Percentiles rank a stretch among this genome's conserved stretches.
These are phyloP conservation scores for Cantharis rustica DNA, from an alignment of 2,888 invertebrate genomes.

Conservation along the genomic window DNA sequence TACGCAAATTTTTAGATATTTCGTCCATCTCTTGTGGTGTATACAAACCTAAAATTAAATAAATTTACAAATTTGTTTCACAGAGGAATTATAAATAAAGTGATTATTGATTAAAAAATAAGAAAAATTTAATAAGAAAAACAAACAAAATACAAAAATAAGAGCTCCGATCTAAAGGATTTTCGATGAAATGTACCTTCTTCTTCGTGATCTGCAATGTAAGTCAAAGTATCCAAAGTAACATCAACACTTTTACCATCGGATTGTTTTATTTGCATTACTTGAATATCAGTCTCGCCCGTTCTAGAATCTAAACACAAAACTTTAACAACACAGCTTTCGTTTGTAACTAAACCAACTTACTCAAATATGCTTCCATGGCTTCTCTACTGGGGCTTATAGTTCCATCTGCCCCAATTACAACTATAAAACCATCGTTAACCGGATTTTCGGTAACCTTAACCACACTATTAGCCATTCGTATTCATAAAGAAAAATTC, in stretches of 20 bases:
- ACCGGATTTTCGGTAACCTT: conserved; percentile 52
- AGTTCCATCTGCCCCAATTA: conserved; percentile 85
- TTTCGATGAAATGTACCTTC: conserved; percentile 30
- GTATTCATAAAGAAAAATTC: background rate
- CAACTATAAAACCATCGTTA: conserved; percentile 78
- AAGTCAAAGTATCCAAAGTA: conserved; percentile 57
- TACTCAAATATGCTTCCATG: conserved; percentile 80
- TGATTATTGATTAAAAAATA: background rate
- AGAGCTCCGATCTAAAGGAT: background rate
- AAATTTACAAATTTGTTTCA: background rate
- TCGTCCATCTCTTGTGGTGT: conserved; percentile 59
- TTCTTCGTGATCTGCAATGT: conserved; percentile 39
- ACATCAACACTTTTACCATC: conserved; percentile 52
- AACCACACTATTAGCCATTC: conserved; percentile 55
- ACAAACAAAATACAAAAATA: background rate
- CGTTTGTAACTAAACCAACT: conserved; percentile 46
- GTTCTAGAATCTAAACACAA: conserved; percentile 44
- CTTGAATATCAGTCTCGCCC: conserved; percentile 50
- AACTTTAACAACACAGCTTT: conserved; percentile 8
- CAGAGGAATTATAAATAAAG: background rate
- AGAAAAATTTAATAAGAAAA: background rate
- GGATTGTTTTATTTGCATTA: conserved; percentile 52
- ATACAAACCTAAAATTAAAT: background rate
- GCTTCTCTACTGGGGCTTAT: conserved; percentile 81
- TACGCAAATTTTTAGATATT: conserved; percentile 55